phyloP scores from a whole-genome alignment of 2,888 invertebrate species.

The Halictus quadricinctus region DNA sequence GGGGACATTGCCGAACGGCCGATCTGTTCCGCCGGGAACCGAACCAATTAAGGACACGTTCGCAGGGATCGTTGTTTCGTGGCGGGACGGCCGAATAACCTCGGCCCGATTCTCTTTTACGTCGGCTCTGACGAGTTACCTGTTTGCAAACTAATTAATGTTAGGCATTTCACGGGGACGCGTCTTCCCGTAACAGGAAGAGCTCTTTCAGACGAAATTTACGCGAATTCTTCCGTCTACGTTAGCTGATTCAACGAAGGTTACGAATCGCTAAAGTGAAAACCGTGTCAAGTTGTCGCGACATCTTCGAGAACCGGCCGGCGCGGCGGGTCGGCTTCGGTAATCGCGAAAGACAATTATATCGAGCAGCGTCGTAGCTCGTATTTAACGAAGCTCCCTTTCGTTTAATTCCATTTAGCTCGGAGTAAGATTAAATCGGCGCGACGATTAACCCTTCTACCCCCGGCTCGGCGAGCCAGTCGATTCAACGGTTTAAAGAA shows the following conservation, averaged over 20 bases:
- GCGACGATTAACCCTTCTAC: slow-evolving; percentile 29
- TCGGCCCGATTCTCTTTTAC: slow-evolving; percentile 9
- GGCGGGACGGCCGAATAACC: not conserved
- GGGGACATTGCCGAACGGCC: not conserved
- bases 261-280: not conserved
- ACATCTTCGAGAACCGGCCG: not conserved
- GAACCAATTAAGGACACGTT: slow-evolving; percentile 35
- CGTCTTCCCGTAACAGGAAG: not conserved
- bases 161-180: slow-evolving; percentile 7
- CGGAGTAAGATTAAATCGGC: slow-evolving; percentile 42
- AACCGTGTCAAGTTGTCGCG: slow-evolving; percentile 5
- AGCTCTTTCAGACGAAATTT: no score
- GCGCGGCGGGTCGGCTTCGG: not conserved
- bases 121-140: not conserved
- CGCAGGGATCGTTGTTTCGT: not conserved
- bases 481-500: slow-evolving; percentile 1
- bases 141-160: slow-evolving; percentile 7
- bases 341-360: slow-evolving; percentile 3
- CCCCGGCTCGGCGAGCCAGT: not conserved
- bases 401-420: slow-evolving; percentile 55
- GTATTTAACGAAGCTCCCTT: slow-evolving; percentile 42
- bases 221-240: no score
- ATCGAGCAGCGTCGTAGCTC: slow-evolving; percentile 13
- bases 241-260: not conserved
- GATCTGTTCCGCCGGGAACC: not conserved